Conservation (phyloP, 2,797 vertebrate genomes). For the Tolypeutes matacus region DNA sequence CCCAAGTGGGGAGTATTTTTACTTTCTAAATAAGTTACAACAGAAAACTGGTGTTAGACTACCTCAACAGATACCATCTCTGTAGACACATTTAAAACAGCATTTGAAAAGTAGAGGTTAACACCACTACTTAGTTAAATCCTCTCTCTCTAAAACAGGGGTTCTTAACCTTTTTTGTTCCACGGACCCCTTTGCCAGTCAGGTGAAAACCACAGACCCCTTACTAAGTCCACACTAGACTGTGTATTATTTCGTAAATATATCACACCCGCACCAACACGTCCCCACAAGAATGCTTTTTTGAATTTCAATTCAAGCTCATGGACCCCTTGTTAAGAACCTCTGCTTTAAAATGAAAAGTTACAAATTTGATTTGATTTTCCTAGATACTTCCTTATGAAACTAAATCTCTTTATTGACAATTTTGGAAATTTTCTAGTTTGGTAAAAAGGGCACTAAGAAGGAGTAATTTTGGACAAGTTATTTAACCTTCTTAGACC, state of each 20-base stretch:
- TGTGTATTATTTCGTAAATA: too few species aligned
- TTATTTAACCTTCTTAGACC: background rate
- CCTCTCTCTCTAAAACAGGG: constrained; percentile 20
- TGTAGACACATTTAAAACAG: background rate
- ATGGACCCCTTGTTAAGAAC: too few species aligned
- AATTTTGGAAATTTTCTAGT: constrained; percentile 32
- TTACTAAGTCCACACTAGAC: too few species aligned
- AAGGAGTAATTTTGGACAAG: background rate
- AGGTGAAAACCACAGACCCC: too few species aligned
- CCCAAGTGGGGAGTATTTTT: background rate
- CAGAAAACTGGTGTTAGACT: background rate
- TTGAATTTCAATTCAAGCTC: too few species aligned
- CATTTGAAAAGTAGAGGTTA: constrained; percentile 39
- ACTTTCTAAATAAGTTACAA: constrained; percentile 14
- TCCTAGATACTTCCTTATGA: background rate
- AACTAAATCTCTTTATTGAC: constrained; percentile 24
- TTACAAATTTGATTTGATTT: constrained; percentile 40
- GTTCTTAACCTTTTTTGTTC: too few species aligned
- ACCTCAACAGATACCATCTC: constrained; percentile 11
- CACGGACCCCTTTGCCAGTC: too few species aligned
- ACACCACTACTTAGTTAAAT: background rate
- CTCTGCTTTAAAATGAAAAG: constrained; percentile 34
- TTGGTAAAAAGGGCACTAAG: background rate
- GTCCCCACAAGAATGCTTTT: too few species aligned
- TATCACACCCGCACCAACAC: too few species aligned